These are phyloP conservation scores for Pseudopleuronectes americanus DNA, from an alignment of 2,797 vertebrate genomes.

Conservation along the genomic window DNA sequence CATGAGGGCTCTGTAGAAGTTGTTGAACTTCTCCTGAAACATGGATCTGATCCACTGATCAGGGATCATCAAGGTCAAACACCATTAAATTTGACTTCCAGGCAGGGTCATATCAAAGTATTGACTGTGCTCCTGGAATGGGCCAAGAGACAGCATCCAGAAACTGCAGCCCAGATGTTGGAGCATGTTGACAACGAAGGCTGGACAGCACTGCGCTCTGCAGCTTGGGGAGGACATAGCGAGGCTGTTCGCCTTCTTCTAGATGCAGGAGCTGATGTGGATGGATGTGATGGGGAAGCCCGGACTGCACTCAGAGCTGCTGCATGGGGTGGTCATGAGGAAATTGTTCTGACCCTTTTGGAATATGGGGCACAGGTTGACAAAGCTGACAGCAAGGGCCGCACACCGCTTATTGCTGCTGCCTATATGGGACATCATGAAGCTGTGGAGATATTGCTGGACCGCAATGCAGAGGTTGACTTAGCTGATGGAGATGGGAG, in stretches of 20 bases:
- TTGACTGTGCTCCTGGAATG: constrained; percentile 82
- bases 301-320: constrained; percentile 87
- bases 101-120: constrained; percentile 81
- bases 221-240: constrained; percentile 85
- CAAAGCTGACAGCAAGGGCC: constrained; percentile 81
- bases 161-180: constrained; percentile 57
- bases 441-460: constrained; percentile 80
- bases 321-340: constrained; percentile 87
- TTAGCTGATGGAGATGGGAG: constrained; percentile 83
- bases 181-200: constrained; percentile 85
- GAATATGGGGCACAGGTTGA: constrained; percentile 80
- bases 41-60: constrained; percentile 77
- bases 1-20: constrained; percentile 78
- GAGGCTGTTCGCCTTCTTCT: constrained; percentile 82
- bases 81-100: constrained; percentile 82
- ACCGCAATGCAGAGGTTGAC: constrained; percentile 79
- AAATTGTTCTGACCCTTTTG: constrained; percentile 80
- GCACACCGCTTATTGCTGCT: constrained; percentile 87
- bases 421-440: constrained; percentile 89
- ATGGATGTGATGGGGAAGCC: constrained; percentile 83
- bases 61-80: constrained; percentile 85
- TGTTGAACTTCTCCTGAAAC: constrained; percentile 75
- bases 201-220: constrained; percentile 87
- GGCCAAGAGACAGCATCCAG: constrained; percentile 61
- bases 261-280: constrained; percentile 83